Percentiles rank a stretch among this genome's conserved stretches.
Evolutionary conservation across 2,797 vertebrate species (phyloP).

Genomic region (Argentina silus): DNA sequence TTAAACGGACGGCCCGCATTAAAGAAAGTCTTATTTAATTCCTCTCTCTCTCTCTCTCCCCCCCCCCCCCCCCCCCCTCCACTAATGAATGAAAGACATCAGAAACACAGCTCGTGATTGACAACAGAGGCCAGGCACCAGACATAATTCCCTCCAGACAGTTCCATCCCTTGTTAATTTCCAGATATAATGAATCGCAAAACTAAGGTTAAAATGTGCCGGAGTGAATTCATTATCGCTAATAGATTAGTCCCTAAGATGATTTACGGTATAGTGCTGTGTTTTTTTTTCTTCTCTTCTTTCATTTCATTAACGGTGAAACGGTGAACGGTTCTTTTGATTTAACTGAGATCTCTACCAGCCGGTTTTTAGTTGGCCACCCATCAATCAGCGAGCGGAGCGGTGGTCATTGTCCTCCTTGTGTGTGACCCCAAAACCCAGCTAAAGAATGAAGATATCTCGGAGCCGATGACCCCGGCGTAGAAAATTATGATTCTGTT

Average conservation of each 20-base stretch:
- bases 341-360: constrained; percentile 69
- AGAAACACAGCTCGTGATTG: constrained; percentile 81
- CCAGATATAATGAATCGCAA: constrained; percentile 85
- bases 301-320: constrained; percentile 68
- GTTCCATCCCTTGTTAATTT: constrained; percentile 84
- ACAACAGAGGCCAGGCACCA: constrained; percentile 69
- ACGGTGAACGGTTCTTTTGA: constrained; percentile 74
- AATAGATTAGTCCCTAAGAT: constrained; percentile 83
- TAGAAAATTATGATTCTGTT: constrained; percentile 63
- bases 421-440: constrained; percentile 73
- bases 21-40: constrained; percentile 81
- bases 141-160: constrained; percentile 81
- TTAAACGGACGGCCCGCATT: constrained; percentile 75
- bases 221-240: constrained; percentile 84
- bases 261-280: constrained; percentile 78
- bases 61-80: too few relatives aligned
- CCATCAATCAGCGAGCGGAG: constrained; percentile 72
- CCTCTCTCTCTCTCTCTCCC: constrained; percentile 58
- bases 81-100: constrained; percentile 74
- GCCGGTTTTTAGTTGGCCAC: constrained; percentile 51
- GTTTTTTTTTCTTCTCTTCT: constrained; percentile 60
- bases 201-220: constrained; percentile 85
- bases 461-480: constrained; percentile 55
- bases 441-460: constrained; percentile 70
- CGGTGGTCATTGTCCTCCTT: constrained; percentile 73